A percentile compares a stretch with the other conserved stretches of the same genome.
Conservation (phyloP, 1,140 invertebrate species). For the Neomicropteryx cornuta region DNA sequence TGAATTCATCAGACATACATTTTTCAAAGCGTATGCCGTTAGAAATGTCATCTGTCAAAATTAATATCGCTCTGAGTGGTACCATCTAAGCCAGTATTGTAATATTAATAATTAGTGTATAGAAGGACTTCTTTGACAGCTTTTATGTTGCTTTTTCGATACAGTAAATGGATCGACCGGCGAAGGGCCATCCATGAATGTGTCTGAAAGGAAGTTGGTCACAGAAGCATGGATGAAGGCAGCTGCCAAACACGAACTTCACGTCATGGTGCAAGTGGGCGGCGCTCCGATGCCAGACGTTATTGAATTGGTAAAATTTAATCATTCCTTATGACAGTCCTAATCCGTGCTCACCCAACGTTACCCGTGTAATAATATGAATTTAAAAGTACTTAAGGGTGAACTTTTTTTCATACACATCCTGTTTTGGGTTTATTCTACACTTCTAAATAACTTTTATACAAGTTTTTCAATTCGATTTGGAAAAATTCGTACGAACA, state of each 20-base stretch:
- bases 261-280: conserved; percentile 66
- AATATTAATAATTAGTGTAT: not conserved
- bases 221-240: conserved; percentile 53
- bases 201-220: conserved; percentile 54
- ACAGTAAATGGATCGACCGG: conserved; percentile 67
- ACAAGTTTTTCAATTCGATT: too few species aligned
- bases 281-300: conserved; percentile 58
- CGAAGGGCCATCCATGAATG: conserved; percentile 56
- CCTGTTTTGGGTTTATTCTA: too few species aligned
- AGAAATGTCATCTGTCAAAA: conserved; percentile 5
- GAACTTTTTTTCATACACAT: too few species aligned
- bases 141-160: conserved; percentile 12
- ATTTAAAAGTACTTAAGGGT: too few species aligned
- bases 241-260: conserved; percentile 39
- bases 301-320: conserved; percentile 47
- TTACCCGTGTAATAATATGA: too few species aligned
- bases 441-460: too few species aligned
- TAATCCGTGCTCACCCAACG: too few species aligned
- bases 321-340: not conserved
- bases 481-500: too few species aligned
- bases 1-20: not conserved
- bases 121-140: not conserved
- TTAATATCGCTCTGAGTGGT: conserved; percentile 5
- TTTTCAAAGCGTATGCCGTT: not conserved
- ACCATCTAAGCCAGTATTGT: conserved; percentile 1